Base-by-base conservation (phyloP, 2,113 vertebrate genomes). In the Pseudopodoces humilis region DNA sequence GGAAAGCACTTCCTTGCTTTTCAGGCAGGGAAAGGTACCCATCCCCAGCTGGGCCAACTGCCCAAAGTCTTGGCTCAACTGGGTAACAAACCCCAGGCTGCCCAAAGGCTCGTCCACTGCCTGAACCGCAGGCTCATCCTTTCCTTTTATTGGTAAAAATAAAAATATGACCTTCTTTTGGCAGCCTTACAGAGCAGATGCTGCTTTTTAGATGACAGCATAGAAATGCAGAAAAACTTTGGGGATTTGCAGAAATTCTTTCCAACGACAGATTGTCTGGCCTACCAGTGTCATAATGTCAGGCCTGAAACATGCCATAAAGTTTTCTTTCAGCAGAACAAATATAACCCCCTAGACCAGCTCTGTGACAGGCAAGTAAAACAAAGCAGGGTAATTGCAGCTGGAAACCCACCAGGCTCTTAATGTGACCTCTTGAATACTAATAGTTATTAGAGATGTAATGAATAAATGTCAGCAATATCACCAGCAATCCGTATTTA, bases 161-260 rank as follows among this genome's bases (percentile, higher is more conserved):
- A 97, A 98, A 98, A 98, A 97, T 96, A 97, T 96, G 97, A 98
- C 96, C 92, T 94, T 77, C 92, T 94, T 95, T 94, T 97, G 97
- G 97, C 94, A 97, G 96, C 86, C 97, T 96, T 84, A 96, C 92
- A 94, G 91, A 95, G 96, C 97, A 97, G 98, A 97, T 98, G 97
- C 97, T 97, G 94, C 96, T 94, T 97, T 98, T 97, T 94, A 96
- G 95, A 97, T 95, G 97, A 96, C 97, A 98, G 86, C 93, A 96
- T 91, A 94, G 96, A 97, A 96, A 97, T 93, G 79, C 93, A 97
- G 97, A 96, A 95, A 97, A 97, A 96, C 95, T 95, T 96, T 76
- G 86, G 96, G 97, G 94, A 95, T 96, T 97, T 98, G 94, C 94
- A 95, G 96, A 96, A 96, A 97, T 95, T 95, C 96, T 96, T 95